Conservation (phyloP, 64 coral and sea anemone species). For the Platygyra sinensis region DNA sequence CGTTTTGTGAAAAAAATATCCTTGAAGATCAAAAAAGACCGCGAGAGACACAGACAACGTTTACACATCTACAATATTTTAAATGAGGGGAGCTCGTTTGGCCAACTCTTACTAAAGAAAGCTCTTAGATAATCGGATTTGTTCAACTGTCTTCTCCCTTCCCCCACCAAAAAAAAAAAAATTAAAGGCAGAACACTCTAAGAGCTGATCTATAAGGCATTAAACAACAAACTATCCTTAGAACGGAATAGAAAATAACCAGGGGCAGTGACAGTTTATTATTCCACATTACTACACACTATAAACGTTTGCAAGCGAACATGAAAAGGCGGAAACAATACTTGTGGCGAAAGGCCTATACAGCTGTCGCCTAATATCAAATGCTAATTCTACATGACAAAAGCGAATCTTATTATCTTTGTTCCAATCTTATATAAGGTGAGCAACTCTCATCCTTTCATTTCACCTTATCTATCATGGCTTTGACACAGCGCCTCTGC, state of each 20-base stretch:
- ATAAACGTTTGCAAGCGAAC: not conserved
- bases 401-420: conserved; percentile 9
- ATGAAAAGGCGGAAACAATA: not conserved
- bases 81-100: not conserved
- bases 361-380: not conserved
- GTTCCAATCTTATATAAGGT: not conserved
- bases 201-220: too few species aligned
- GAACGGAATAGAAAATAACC: too few species aligned
- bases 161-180: too few species aligned
- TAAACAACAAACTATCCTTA: not conserved
- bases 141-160: too few species aligned
- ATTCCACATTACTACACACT: too few species aligned
- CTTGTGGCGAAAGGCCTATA: not conserved
- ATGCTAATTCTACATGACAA: not conserved
- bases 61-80: not conserved
- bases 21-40: not conserved
- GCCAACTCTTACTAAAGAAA: too few species aligned
- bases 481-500: not conserved
- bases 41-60: not conserved
- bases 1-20: not conserved
- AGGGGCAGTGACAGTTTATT: too few species aligned
- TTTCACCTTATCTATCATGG: not conserved
- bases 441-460: not conserved
- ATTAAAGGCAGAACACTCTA: too few species aligned
- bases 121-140: too few species aligned